Evolutionary conservation across 2,113 vertebrate genomes (phyloP).

Genomic region (Aegotheles bennettii): DNA sequence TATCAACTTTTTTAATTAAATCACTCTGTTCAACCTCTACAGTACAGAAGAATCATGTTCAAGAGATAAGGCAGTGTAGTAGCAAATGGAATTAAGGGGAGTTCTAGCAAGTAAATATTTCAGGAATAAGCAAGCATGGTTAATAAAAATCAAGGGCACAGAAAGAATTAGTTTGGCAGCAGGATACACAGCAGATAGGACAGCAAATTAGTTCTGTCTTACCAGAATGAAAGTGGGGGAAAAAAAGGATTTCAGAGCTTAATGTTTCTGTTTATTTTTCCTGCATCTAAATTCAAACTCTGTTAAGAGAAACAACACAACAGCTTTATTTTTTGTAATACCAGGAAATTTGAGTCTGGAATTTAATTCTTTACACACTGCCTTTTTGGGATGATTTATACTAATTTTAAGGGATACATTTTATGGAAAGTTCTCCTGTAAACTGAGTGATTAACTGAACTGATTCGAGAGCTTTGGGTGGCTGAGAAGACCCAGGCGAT

Average conservation of each 20-base stretch:
- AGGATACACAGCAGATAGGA: neutral
- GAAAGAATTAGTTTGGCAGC: neutral
- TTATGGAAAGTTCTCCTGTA: neutral
- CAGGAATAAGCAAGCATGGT: neutral
- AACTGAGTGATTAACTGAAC: neutral
- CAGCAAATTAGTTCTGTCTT: neutral
- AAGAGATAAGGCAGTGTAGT: neutral
- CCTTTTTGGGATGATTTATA: neutral
- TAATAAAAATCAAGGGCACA: neutral
- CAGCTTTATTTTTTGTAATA: neutral
- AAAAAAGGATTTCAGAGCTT: neutral
- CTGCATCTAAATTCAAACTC: neutral
- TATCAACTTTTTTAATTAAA: too few species aligned
- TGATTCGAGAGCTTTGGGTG: neutral
- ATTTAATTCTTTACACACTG: neutral
- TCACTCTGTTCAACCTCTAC: too few species aligned
- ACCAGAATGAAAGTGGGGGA: neutral
- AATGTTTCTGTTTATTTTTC: neutral
- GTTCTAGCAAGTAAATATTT: neutral
- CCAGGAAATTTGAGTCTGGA: neutral
- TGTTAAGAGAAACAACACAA: neutral
- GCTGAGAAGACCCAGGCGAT: neutral
- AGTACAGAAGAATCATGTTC: neutral
- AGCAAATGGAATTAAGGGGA: neutral
- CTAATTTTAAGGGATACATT: neutral